Base-by-base conservation (phyloP, 37 sponge, comb jelly and placozoan genomes). In the Oopsacas minuta region DNA sequence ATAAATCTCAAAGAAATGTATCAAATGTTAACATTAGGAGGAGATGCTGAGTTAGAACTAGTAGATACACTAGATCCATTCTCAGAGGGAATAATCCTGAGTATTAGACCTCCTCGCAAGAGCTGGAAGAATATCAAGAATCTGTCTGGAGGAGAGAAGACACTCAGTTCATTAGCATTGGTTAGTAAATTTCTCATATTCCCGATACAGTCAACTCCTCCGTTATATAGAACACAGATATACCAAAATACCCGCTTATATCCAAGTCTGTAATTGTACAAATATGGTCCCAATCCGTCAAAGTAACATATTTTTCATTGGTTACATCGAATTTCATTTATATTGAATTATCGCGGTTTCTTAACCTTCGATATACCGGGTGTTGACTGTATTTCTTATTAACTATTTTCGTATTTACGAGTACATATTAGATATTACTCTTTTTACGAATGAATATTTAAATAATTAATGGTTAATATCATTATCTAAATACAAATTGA, bases 121-220 rank as follows among this genome's bases (percentile, higher is more conserved):
- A 95, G 95, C 82, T 98, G 99, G 99, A 98, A 98, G 90, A 98
- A 93, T 85, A 98, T 98, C 51, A 92, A 92, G 39, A 98, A 98
- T 51, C 87, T 98, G 32, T 95, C 95, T 0, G 99, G 99, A 7
- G 99, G 99, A 38, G 99, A 98, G 89, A 98, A 98, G 88, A 98
- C 99, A 0, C 94, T 98, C 84, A 98, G 99, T 51, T 98, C 99
- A n/a, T 88, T 98, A 38, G 99, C 99, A 39, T 85, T 98, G 91
- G 99, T 95, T 81, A n/a, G 90, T 37, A 38, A 61, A n/a, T n/a
- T n/a, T n/a, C n/a, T n/a, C n/a, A n/a, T n/a, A n/a, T n/a, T n/a
- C n/a, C n/a, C n/a, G n/a, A n/a, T n/a, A n/a, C n/a, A n/a, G n/a
- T n/a, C n/a, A n/a, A n/a, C n/a, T n/a, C 49, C 15, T 15, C 49